phyloP scores from a whole-genome alignment of 2,888 invertebrate species.

The Tetropium fuscum region DNA sequence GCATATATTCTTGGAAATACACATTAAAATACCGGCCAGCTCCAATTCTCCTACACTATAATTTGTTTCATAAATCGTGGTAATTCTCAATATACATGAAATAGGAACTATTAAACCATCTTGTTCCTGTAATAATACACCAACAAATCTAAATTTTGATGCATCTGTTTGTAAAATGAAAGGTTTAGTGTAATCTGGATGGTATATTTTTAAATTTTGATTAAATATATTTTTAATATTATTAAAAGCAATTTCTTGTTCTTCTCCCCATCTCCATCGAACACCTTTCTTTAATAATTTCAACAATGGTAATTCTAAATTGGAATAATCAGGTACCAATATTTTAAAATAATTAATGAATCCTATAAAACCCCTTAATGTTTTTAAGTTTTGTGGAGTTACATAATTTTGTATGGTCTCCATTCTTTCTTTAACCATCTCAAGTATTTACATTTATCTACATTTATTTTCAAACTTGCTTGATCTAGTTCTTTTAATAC shows the following conservation, averaged over 20 bases:
- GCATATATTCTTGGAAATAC: too few species aligned
- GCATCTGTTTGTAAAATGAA: constrained; percentile 21
- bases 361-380: constrained; percentile 19
- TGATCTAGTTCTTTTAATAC: constrained; percentile 14
- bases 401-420: constrained; percentile 16
- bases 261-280: constrained; percentile 19
- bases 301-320: constrained; percentile 18
- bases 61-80: too few species aligned
- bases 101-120: not conserved
- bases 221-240: constrained; percentile 20
- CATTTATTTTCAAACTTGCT: constrained; percentile 18
- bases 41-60: too few species aligned
- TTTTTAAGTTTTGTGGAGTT: constrained; percentile 20
- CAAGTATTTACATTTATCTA: constrained; percentile 23
- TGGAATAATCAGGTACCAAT: constrained; percentile 18
- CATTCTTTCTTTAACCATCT: constrained; percentile 16
- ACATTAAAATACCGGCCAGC: too few species aligned
- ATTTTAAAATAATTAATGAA: constrained; percentile 15
- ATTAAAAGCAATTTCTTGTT: constrained; percentile 17
- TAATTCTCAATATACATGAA: constrained; percentile 2
- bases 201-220: constrained; percentile 10
- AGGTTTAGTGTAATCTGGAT: constrained; percentile 12
- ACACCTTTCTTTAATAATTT: constrained; percentile 14
- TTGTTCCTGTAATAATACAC: not conserved
- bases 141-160: not conserved